A percentile compares a stretch with the other conserved stretches of the same genome.
These are phyloP conservation scores for Cacatua alba DNA, from an alignment of 2,113 vertebrate genomes.

Conservation along the genomic window DNA sequence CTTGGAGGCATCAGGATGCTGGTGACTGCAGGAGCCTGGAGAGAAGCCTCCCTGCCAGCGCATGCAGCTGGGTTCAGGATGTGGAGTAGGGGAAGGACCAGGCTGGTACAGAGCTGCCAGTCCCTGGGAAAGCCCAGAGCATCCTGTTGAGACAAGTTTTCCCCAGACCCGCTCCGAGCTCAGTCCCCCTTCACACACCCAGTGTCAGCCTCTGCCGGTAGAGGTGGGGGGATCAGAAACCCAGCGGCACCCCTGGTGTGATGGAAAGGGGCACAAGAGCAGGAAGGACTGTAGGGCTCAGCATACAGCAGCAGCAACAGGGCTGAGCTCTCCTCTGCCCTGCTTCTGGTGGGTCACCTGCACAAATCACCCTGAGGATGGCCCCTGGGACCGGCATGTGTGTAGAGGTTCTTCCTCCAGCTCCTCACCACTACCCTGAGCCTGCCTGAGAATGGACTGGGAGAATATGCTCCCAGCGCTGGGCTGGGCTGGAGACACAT, in stretches of 20 bases:
- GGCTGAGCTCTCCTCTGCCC: not conserved
- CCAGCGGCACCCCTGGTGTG: too few species aligned
- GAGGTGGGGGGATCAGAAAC: not conserved
- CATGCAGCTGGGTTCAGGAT: not conserved
- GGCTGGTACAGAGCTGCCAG: not conserved
- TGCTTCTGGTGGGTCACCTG: not conserved
- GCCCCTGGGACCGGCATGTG: accelerated
- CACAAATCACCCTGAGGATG: not conserved
- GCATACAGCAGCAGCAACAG: not conserved
- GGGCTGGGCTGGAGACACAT: accelerated
- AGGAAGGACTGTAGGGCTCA: not conserved
- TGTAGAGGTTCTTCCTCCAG: not conserved
- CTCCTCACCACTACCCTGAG: not conserved
- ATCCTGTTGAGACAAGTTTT: not conserved
- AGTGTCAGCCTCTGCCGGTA: not conserved
- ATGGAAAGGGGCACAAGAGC: not conserved
- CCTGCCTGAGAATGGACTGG: accelerated
- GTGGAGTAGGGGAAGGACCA: not conserved
- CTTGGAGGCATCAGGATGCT: not conserved
- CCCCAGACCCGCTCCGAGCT: accelerated
- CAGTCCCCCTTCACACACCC: accelerated
- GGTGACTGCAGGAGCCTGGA: not conserved
- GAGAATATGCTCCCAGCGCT: accelerated
- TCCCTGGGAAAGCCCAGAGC: not conserved
- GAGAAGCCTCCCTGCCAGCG: not conserved